phyloP scores from a whole-genome alignment of 2,797 vertebrate species.

The Leontopithecus rosalia region DNA sequence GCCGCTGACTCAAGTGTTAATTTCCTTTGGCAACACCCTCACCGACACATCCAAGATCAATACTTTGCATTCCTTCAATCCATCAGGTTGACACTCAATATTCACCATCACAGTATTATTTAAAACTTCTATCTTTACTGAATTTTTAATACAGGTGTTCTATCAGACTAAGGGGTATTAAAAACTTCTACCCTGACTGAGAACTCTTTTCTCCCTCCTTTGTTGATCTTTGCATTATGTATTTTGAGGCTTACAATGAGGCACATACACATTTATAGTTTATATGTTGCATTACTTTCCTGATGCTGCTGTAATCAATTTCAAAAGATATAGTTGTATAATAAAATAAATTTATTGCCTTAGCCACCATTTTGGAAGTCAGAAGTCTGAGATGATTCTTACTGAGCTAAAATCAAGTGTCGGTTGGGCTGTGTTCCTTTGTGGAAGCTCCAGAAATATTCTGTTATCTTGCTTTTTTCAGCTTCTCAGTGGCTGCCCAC shows the following conservation, averaged over 20 bases:
- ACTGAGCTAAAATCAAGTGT: neutral
- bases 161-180: neutral
- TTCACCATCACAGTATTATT: neutral
- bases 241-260: neutral
- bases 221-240: neutral
- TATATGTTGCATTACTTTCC: neutral
- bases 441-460: neutral
- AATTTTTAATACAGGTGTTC: neutral
- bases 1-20: neutral
- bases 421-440: neutral
- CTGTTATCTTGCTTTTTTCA: neutral
- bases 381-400: neutral
- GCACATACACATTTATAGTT: neutral
- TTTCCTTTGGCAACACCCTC: neutral
- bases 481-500: neutral
- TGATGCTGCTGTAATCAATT: neutral
- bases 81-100: neutral
- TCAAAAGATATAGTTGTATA: neutral
- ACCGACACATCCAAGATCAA: neutral
- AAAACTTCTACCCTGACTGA: neutral
- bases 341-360: neutral
- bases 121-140: neutral
- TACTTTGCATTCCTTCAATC: neutral
- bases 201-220: neutral
- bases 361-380: neutral